Conservation (phyloP, 2,113 vertebrate species). For the Phalacrocorax pelagicus region DNA sequence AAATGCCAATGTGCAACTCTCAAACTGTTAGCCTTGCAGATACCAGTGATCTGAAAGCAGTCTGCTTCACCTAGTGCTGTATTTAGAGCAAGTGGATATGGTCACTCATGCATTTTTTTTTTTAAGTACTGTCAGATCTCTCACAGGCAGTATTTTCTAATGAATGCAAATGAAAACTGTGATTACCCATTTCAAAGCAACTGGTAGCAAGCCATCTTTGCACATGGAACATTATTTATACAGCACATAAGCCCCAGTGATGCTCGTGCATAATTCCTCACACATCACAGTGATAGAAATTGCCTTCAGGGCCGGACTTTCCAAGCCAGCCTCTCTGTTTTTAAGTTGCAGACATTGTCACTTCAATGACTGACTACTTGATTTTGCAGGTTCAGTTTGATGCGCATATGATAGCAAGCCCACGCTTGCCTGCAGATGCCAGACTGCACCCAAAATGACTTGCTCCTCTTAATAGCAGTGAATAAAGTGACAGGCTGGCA, state of each 20-base stretch:
- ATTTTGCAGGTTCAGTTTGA: conserved; percentile 33
- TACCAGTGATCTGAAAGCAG: not conserved
- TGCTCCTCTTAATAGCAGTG: not conserved
- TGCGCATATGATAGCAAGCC: not conserved
- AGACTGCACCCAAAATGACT: conserved; percentile 4
- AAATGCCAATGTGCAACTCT: not conserved
- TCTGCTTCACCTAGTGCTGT: not conserved
- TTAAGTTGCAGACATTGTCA: not conserved
- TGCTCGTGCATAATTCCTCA: not conserved
- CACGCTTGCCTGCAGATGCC: not conserved
- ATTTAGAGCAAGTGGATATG: not conserved
- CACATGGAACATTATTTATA: not conserved
- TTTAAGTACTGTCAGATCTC: not conserved
- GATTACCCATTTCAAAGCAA: conserved; percentile 39
- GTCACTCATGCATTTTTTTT: not conserved
- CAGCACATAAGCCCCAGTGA: not conserved
- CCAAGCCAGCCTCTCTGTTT: not conserved
- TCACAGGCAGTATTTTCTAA: not conserved
- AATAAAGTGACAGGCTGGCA: conserved; percentile 1
- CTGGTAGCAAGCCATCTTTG: not conserved
- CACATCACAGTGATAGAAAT: not conserved
- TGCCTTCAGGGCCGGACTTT: conserved; percentile 3
- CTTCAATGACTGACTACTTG: not conserved
- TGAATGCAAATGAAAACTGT: conserved; percentile 6
- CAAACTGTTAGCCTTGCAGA: not conserved